Evolutionary conservation across 2,113 vertebrate species (phyloP), one percentile per base, ranked within the genome.

Genomic region (Triplophysa siluroides): DNA sequence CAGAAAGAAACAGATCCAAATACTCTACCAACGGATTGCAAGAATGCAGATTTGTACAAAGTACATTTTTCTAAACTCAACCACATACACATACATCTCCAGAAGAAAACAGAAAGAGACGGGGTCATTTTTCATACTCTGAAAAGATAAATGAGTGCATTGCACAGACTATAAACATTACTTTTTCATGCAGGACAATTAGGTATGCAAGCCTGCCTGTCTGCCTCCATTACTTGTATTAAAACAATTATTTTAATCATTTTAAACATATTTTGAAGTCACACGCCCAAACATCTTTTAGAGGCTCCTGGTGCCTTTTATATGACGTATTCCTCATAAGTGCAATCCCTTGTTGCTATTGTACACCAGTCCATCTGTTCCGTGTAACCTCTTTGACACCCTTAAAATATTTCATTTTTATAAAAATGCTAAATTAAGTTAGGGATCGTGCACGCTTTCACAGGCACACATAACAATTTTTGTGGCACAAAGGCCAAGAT

Each of bases 371-470:
- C 69, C 63, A 69, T 76, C 76, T 81, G 68, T 72, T 76, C 66
- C 43, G 50, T 58, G 12, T 23, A 21, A 43, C 21, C 21, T 45
- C 38, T 24, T 45, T 24, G 71, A 63, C 24, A 65, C n/a, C 33
- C 33, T 38, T 66, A 43, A 5, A 26, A 6, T 11, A 45, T 33
- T 12, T 60, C 63, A 3, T 58, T 76, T 80, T 62, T 62, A 84
- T 76, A 45, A 38, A 52, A 58, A 73, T 2, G 3, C 52, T 78
- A 81, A 78, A 66, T 72, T 43, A 71, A 83, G 54, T 69, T 58
- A 58, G 21, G 65, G 70, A 58, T 58, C 19, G 19, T 5, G 21
- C 52, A 14, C 29, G 65, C 23, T 56, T 56, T 78, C 50, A 82
- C 76, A 26, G 16, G 5, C 24, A 8, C 7, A 19, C 14, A 45